Percentiles rank a stretch among this genome's conserved stretches.
Evolutionary conservation across 2,888 invertebrate genomes (phyloP).

Genomic region (Villa cingulata): DNA sequence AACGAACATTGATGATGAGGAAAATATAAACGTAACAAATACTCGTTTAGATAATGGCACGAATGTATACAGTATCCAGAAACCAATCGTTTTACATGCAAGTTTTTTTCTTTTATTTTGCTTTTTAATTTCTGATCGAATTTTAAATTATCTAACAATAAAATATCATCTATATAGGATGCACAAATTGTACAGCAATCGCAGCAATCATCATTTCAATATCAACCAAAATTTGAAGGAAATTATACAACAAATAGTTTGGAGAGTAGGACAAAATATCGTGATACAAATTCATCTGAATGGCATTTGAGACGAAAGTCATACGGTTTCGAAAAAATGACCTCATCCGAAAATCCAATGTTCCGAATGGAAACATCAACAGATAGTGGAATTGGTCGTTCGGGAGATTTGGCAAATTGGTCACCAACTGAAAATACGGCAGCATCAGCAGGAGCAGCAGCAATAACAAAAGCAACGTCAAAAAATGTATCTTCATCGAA

Average conservation of each 20-base stretch:
- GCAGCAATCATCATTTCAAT: slow-evolving; percentile 5
- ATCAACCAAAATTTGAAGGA: slow-evolving; percentile 1
- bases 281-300: slow-evolving; percentile 38
- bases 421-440: slow-evolving; percentile 23
- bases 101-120: too few relatives aligned
- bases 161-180: slow-evolving; percentile 5
- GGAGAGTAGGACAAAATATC: slow-evolving; percentile 25
- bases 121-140: background rate
- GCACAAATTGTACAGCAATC: slow-evolving; percentile 6
- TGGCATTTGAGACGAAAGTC: slow-evolving; percentile 66
- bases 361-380: slow-evolving; percentile 58
- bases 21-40: too few relatives aligned
- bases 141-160: background rate
- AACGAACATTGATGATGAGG: slow-evolving; percentile 1
- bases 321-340: slow-evolving; percentile 55
- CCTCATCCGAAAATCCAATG: slow-evolving; percentile 29
- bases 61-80: background rate
- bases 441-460: too few relatives aligned
- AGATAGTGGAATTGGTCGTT: slow-evolving; percentile 62
- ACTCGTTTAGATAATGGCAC: background rate
- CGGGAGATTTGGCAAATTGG: slow-evolving; percentile 48
- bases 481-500: slow-evolving; percentile 21
- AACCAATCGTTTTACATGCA: slow-evolving; percentile 4
- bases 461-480: too few relatives aligned
- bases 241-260: slow-evolving; percentile 26